Evolutionary conservation across 2,113 vertebrate genomes (phyloP).

Genomic region (Gavialis gangeticus): DNA sequence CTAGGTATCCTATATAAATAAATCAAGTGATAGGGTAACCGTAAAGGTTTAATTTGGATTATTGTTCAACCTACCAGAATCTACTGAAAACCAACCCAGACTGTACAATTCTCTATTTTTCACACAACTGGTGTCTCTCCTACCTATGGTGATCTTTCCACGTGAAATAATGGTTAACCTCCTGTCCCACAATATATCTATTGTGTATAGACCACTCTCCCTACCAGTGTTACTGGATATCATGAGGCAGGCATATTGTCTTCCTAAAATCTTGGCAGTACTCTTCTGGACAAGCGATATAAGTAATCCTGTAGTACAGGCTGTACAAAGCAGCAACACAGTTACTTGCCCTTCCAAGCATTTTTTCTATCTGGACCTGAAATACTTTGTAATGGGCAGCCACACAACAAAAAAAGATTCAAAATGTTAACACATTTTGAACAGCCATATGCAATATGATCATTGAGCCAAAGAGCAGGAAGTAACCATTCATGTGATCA

Average conservation of each 20-base stretch:
- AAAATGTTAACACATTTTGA: background rate
- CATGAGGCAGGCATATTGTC: background rate
- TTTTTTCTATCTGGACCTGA: background rate
- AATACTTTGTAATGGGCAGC: rapidly evolving
- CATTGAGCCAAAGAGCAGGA: background rate
- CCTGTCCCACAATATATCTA: background rate
- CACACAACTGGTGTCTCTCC: too few relatives aligned
- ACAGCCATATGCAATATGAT: background rate
- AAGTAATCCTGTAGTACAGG: background rate
- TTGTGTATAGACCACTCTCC: background rate
- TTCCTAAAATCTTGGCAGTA: background rate
- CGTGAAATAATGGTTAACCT: background rate
- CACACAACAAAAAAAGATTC: background rate
- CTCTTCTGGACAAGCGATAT: background rate
- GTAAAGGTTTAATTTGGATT: background rate
- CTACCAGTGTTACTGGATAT: background rate
- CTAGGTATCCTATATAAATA: rapidly evolving
- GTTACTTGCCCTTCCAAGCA: background rate
- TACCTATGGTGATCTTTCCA: background rate
- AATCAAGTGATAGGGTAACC: background rate
- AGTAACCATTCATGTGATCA: background rate
- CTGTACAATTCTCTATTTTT: background rate
- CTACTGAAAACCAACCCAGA: background rate
- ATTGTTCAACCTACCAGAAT: background rate
- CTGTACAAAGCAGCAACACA: background rate